Percentiles rank a stretch among this genome's conserved stretches.
phyloP scores from a whole-genome alignment of 2,888 invertebrate genomes.

The Coelopa pilipes region DNA sequence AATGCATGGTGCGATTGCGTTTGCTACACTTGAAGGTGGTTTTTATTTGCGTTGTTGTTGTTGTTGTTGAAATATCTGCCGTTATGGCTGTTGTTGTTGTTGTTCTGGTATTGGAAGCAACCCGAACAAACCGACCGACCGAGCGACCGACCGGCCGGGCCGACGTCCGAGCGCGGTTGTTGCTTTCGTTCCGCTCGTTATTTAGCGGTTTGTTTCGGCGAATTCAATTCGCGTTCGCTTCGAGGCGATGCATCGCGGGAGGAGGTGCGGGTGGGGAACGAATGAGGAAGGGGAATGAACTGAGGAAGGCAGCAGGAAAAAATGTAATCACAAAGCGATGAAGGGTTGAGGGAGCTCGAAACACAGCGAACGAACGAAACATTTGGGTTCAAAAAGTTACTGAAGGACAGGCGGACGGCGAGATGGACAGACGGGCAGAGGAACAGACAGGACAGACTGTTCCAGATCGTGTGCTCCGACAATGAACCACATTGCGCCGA shows the following conservation, averaged over 20 bases:
- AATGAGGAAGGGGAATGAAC: neutral
- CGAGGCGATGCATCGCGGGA: neutral
- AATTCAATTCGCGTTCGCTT: conserved; percentile 19
- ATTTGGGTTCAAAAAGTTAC: neutral
- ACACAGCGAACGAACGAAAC: conserved; percentile 22
- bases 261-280: neutral
- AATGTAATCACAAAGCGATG: conserved; percentile 17
- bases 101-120: too few relatives aligned
- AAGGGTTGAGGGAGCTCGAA: neutral
- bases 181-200: conserved; percentile 25
- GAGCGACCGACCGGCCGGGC: neutral
- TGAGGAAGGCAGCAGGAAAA: neutral
- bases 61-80: neutral
- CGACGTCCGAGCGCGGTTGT: neutral
- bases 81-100: too few relatives aligned
- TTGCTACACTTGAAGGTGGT: too few relatives aligned
- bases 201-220: conserved; percentile 27
- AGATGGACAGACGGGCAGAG: conserved; percentile 25
- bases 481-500: neutral
- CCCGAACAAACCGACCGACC: neutral
- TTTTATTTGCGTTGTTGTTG: neutral
- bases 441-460: neutral
- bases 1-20: too few relatives aligned
- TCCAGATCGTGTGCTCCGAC: neutral
- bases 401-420: too few relatives aligned